Conservation (phyloP, 2,797 vertebrate genomes). For the Percopsis omiscomaycus region DNA sequence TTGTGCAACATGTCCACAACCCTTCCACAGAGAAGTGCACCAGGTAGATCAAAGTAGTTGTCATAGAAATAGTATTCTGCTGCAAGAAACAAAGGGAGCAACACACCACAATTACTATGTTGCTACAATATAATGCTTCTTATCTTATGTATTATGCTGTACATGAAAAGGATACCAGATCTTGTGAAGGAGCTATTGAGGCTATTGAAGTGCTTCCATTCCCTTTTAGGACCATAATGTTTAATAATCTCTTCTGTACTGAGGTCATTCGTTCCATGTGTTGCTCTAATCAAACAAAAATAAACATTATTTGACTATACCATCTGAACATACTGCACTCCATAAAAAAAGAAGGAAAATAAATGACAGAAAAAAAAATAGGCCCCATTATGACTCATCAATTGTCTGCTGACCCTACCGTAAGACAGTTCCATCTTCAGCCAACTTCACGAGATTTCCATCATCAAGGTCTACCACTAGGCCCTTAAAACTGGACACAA, state of each 20-base stretch:
- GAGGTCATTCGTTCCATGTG: constrained; percentile 87
- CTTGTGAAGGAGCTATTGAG: constrained; percentile 85
- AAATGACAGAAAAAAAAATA: background rate
- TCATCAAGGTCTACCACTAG: constrained; percentile 92
- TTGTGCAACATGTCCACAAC: constrained; percentile 89
- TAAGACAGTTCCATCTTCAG: constrained; percentile 90
- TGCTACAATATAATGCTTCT: background rate
- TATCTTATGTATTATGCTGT: background rate
- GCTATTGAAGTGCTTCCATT: constrained; percentile 90
- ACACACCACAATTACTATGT: background rate
- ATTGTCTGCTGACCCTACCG: constrained; percentile 71
- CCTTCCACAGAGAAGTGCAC: constrained; percentile 89
- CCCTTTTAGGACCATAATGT: constrained; percentile 81
- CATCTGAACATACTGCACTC: background rate
- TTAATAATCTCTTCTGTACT: constrained; percentile 82
- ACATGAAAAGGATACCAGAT: constrained; percentile 79
- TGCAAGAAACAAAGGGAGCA: constrained; percentile 63
- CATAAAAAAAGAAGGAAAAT: constrained; percentile 4
- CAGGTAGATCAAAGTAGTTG: constrained; percentile 96
- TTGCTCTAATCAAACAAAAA: constrained; percentile 77
- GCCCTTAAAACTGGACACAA: constrained; percentile 86
- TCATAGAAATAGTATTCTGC: constrained; percentile 96
- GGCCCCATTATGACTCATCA: background rate
- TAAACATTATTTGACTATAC: constrained; percentile 2
- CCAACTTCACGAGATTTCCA: constrained; percentile 92